Evolutionary conservation across 2,797 vertebrate species (phyloP).

Genomic region (Lacerta bilineata): DNA sequence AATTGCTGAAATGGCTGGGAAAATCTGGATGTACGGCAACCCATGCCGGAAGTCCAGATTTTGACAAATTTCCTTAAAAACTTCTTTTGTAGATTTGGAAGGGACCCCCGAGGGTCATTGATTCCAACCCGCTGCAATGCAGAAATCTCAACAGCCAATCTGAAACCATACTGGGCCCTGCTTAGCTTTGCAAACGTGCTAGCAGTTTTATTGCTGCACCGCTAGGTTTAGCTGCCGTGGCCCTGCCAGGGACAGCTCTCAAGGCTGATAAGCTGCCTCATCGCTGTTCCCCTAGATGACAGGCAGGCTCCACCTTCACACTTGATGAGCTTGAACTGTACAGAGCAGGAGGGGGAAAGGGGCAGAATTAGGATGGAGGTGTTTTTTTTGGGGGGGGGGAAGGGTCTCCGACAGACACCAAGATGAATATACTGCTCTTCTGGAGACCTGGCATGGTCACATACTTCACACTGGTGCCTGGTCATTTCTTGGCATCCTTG

Average conservation of each 20-base stretch:
- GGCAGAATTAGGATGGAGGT: background rate
- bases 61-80: too few species aligned
- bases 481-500: background rate
- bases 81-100: too few species aligned
- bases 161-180: too few species aligned
- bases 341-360: background rate
- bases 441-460: background rate
- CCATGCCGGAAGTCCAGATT: too few species aligned
- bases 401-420: background rate
- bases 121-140: too few species aligned
- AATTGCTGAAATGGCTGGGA: too few species aligned
- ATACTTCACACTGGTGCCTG: background rate
- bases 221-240: background rate
- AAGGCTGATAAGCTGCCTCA: background rate
- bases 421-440: background rate
- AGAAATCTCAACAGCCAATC: too few species aligned
- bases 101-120: too few species aligned
- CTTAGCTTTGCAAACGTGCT: too few species aligned
- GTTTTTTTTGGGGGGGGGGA: background rate
- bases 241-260: background rate
- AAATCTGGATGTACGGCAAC: too few species aligned
- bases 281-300: background rate
- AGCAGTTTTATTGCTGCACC: too few species aligned
- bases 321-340: background rate
- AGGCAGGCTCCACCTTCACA: constrained; percentile 10